Conservation (phyloP, 1,140 invertebrate species). For the Reticulitermes speratus region DNA sequence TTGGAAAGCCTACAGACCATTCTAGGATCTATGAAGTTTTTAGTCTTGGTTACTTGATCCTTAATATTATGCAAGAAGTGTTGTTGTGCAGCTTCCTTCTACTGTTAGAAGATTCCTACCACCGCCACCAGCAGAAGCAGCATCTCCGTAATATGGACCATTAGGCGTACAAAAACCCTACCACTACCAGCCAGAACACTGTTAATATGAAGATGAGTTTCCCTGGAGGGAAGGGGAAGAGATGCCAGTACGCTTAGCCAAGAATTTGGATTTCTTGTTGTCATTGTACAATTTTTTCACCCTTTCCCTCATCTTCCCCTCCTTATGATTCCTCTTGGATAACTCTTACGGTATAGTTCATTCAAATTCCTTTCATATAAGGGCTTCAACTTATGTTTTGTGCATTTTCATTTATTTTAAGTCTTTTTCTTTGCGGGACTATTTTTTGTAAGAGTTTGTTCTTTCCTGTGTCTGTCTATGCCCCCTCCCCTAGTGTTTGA, state of each 20-base stretch:
- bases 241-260: background rate
- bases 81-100: background rate
- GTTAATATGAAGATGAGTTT: background rate
- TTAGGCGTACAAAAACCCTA: background rate
- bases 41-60: background rate
- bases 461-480: too few relatives aligned
- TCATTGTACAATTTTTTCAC: background rate
- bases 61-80: conserved; percentile 7
- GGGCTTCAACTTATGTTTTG: background rate
- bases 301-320: background rate
- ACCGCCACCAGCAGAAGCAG: background rate
- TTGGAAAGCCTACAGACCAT: background rate
- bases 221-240: background rate
- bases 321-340: background rate
- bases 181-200: background rate
- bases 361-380: background rate
- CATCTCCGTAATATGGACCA: background rate
- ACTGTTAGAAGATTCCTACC: background rate
- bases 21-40: background rate
- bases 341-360: background rate
- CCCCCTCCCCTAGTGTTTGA: too few relatives aligned
- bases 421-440: background rate
- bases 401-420: background rate
- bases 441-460: background rate
- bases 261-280: conserved; percentile 6